Percentiles rank a stretch among this genome's conserved stretches.
phyloP scores from a whole-genome alignment of 2,797 vertebrate species.

The Darevskia mixta region DNA sequence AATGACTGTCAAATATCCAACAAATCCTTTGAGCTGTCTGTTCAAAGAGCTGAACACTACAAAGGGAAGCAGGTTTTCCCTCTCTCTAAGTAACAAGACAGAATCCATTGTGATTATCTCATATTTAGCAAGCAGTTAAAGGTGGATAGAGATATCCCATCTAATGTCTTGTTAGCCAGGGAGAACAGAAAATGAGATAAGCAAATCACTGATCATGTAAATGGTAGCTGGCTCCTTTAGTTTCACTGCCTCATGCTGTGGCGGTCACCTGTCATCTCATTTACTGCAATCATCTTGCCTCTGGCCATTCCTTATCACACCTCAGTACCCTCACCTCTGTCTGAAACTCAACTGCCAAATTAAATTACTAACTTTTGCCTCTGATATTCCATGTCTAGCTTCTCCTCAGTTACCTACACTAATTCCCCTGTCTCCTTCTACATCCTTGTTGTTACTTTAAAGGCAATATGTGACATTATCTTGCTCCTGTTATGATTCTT shows the following conservation, averaged over 20 bases:
- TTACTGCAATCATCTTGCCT: neutral
- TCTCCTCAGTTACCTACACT: neutral
- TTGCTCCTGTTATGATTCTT: neutral
- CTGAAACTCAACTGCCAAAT: conserved; percentile 9
- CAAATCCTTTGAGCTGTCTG: neutral
- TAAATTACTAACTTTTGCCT: conserved; percentile 8
- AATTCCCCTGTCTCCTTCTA: neutral
- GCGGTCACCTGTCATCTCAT: conserved; percentile 1
- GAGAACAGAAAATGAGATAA: neutral
- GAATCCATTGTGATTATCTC: neutral
- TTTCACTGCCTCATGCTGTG: neutral
- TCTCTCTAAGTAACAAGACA: neutral
- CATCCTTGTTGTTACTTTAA: neutral
- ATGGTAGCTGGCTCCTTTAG: neutral
- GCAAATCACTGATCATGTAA: conserved; percentile 13
- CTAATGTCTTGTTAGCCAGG: neutral
- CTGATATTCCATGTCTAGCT: neutral
- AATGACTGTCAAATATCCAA: neutral
- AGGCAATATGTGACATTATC: neutral
- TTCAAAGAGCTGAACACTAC: neutral
- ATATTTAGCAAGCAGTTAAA: neutral
- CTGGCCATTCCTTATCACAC: conserved; percentile 7
- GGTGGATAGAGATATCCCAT: neutral
- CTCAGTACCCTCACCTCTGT: neutral
- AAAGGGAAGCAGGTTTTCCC: neutral